Evolutionary conservation across 2,888 invertebrate species (phyloP), one percentile per base, ranked within the genome.

Genomic region (Torymus aiolomorphi): DNA sequence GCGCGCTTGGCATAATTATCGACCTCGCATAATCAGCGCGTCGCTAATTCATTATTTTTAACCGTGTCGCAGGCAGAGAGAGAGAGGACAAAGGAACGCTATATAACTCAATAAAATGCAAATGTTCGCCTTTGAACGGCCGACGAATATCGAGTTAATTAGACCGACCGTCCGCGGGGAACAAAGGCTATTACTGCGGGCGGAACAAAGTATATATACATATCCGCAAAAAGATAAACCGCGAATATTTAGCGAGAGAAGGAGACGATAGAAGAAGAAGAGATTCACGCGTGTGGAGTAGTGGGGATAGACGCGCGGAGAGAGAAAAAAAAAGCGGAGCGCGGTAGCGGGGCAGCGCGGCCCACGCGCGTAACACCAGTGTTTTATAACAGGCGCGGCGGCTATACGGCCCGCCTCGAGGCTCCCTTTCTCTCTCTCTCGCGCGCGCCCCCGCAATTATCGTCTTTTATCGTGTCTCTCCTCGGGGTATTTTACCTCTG

Each of bases 311-410:
- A 42, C 2, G 42, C n/a, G 20, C 20, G 20, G 2, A 20, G 20
- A 4, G 18, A 69, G 31, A 31, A 59, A 66, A 72, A 62, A 82
- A 79, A 80, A 80, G 75, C 66, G 42, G 24, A 66, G 42, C 61
- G 71, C 72, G 8, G 52, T 20, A 13, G 52, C 20, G n/a, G 61
- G 51, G 49, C 56, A 65, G 2, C 42, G 42, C 85, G 83, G 82
- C 87, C 86, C 85, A 88, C 86, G 86, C 87, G 87, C 86, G 88
- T 86, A 88, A 87, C 87, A 86, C 86, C 84, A 85, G 86, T 88
- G 85, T 86, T 88, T 88, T 88, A 86, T 87, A 88, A 87, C 84
- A 84, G 83, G 83, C 83, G 67, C 83, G 67, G 42, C 42, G 42
- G 42, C 42, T 42, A 42, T n/a, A 20, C 75, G 71, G 76, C 59